phyloP scores from a whole-genome alignment of 2,888 invertebrate genomes.

The Eupithecia inturbata region DNA sequence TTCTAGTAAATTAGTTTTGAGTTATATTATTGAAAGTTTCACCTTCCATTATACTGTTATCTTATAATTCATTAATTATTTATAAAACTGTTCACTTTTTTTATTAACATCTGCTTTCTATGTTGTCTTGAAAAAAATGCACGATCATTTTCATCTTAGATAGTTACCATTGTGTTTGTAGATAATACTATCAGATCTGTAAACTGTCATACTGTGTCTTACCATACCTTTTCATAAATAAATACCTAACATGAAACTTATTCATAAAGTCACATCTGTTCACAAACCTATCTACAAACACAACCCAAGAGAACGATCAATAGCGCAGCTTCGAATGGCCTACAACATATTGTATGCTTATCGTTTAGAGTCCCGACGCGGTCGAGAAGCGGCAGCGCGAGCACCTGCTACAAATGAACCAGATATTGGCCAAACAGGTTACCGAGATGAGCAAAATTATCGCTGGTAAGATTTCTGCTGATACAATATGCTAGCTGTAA shows the following conservation, averaged over 20 bases:
- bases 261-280: conserved; percentile 9
- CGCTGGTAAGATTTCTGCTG: conserved; percentile 88
- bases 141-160: conserved; percentile 51
- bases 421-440: conserved; percentile 96
- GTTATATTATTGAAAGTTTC: background rate
- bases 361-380: conserved; percentile 87
- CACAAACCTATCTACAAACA: conserved; percentile 48
- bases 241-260: background rate
- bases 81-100: background rate
- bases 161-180: conserved; percentile 44
- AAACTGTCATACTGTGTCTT: background rate
- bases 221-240: background rate
- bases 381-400: conserved; percentile 95
- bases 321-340: conserved; percentile 78
- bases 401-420: conserved; percentile 94
- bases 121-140: conserved; percentile 63
- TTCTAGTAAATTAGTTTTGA: background rate
- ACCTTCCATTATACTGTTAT: background rate
- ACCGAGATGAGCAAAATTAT: conserved; percentile 98
- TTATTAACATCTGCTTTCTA: conserved; percentile 60
- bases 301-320: conserved; percentile 16
- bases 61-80: background rate
- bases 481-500: conserved; percentile 24
- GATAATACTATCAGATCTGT: conserved; percentile 29
- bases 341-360: conserved; percentile 57